Conservation (phyloP, 64 coral and sea anemone species). For the Pocillopora damicornis region DNA sequence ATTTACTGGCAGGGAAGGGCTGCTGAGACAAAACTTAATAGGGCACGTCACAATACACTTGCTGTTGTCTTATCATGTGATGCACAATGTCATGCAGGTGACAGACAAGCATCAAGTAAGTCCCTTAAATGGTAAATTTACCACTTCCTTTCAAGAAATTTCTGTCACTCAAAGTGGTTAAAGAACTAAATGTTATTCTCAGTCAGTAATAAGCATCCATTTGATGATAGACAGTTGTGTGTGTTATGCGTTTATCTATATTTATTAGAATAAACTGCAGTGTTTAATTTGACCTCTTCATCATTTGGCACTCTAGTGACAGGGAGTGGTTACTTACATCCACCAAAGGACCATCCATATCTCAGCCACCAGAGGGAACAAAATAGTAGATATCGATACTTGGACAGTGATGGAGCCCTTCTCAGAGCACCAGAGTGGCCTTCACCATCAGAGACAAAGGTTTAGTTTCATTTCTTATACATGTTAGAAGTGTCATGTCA, state of each 20-base stretch:
- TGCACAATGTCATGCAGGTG: conserved; percentile 26
- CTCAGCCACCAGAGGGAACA: conserved; percentile 46
- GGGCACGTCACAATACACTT: conserved; percentile 65
- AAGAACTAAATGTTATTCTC: too few species aligned
- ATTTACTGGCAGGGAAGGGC: conserved; percentile 49
- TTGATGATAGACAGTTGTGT: too few species aligned
- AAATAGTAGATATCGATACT: conserved; percentile 58
- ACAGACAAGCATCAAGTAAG: conserved; percentile 73
- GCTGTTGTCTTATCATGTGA: conserved; percentile 63
- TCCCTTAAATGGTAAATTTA: not conserved
- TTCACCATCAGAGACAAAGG: conserved; percentile 67
- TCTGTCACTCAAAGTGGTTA: not conserved
- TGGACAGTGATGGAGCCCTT: conserved; percentile 68
- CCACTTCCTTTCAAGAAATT: too few species aligned
- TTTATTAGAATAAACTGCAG: not conserved
- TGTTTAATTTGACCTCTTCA: not conserved
- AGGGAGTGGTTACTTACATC: conserved; percentile 54
- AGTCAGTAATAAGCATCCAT: too few species aligned
- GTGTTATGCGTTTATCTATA: not conserved
- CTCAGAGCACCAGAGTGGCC: conserved; percentile 37
- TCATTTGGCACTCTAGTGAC: conserved; percentile 33
- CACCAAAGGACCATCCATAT: conserved; percentile 46
- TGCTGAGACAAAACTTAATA: conserved; percentile 60
- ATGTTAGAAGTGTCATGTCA: not conserved
- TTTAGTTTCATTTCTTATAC: not conserved